Evolutionary conservation across 1,140 invertebrate genomes (phyloP).

Genomic region (Drosophila rhopaloa): DNA sequence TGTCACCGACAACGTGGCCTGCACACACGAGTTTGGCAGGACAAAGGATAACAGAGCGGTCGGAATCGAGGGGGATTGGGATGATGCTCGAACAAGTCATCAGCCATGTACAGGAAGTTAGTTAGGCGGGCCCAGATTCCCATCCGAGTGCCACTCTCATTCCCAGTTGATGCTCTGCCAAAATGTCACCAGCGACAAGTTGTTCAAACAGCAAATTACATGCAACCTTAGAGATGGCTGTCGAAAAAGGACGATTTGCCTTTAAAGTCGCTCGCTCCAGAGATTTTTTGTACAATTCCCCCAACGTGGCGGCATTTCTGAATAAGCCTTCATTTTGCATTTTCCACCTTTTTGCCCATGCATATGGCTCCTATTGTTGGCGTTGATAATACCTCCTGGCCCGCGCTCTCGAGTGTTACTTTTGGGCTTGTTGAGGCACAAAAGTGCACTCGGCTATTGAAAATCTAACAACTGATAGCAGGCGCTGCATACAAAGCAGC

Average conservation of each 20-base stretch:
- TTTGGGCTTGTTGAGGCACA: constrained; percentile 60
- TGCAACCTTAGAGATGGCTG: constrained; percentile 18
- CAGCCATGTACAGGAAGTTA: constrained; percentile 79
- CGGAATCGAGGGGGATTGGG: constrained; percentile 6
- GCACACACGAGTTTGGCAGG: constrained; percentile 55
- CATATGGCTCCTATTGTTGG: constrained; percentile 22
- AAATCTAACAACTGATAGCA: constrained; percentile 71
- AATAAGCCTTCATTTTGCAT: constrained; percentile 35
- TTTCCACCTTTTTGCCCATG: constrained; percentile 27
- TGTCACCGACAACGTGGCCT: constrained; percentile 67
- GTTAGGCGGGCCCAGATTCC: constrained; percentile 64
- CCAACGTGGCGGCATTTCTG: constrained; percentile 31
- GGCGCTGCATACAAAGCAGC: constrained; percentile 67
- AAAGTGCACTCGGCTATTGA: constrained; percentile 67
- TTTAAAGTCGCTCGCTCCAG: constrained; percentile 37
- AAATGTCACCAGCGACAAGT: constrained; percentile 75
- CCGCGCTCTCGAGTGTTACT: constrained; percentile 55
- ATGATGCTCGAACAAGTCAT: constrained; percentile 71
- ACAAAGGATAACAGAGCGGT: constrained; percentile 70
- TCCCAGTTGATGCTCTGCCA: constrained; percentile 56
- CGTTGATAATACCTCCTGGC: constrained; percentile 39
- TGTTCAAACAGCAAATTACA: constrained; percentile 67
- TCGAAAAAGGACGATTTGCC: neutral
- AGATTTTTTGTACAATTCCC: constrained; percentile 31
- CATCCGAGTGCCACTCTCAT: constrained; percentile 19